Evolutionary conservation across 2,113 vertebrate genomes (phyloP).

Genomic region (Glaucidium brasilianum): DNA sequence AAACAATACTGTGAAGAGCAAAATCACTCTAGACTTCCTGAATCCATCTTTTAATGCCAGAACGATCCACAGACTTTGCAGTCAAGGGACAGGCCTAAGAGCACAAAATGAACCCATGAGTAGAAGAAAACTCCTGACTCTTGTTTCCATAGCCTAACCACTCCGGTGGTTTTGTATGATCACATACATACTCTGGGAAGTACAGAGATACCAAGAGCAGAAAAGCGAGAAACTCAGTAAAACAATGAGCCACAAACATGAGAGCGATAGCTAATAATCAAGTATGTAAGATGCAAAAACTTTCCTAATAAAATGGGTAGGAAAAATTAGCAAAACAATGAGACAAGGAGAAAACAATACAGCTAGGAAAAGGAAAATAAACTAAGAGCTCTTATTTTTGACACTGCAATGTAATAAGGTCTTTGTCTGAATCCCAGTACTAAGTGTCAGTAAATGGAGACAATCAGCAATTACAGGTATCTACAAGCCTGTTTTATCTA

Average conservation of each 20-base stretch:
- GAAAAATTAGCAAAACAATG: background rate
- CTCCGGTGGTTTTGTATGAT: background rate
- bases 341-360: background rate
- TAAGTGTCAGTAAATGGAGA: background rate
- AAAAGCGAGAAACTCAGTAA: background rate
- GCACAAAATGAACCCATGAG: background rate
- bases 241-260: background rate
- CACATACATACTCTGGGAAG: background rate
- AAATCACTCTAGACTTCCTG: background rate
- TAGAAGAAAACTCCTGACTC: background rate
- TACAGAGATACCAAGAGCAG: background rate
- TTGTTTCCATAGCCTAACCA: background rate
- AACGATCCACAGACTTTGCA: background rate
- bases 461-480: background rate
- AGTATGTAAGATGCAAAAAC: background rate
- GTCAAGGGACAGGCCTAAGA: background rate
- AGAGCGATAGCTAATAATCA: background rate
- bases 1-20: background rate
- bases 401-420: background rate
- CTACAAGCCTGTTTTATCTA: background rate
- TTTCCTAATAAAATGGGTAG: background rate
- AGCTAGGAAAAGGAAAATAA: background rate
- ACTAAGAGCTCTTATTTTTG: constrained; percentile 3
- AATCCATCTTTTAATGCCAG: background rate
- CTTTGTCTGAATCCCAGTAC: background rate